These are phyloP conservation scores for Phengaris arion DNA, from an alignment of 2,888 invertebrate genomes.

Conservation along the genomic window DNA sequence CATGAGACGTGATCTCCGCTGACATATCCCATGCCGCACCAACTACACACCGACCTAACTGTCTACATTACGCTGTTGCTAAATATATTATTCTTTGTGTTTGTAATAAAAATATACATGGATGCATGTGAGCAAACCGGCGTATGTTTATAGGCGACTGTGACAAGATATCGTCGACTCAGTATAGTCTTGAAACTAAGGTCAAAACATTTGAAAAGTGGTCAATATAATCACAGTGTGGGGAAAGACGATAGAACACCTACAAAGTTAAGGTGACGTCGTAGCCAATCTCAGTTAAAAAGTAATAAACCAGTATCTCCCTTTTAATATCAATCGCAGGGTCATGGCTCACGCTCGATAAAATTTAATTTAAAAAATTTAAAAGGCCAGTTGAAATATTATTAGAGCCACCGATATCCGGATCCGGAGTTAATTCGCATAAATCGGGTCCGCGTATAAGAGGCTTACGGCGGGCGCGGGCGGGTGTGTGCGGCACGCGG, in stretches of 20 bases:
- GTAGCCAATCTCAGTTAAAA: background rate
- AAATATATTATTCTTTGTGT: background rate
- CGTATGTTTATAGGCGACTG: too few species aligned
- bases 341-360: background rate
- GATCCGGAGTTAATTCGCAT: constrained; percentile 23
- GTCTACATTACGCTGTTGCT: background rate
- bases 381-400: constrained; percentile 1
- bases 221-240: background rate
- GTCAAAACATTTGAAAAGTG: background rate
- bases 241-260: background rate
- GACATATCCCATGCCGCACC: constrained; percentile 6
- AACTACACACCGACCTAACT: background rate
- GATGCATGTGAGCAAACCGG: background rate
- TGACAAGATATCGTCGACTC: too few species aligned
- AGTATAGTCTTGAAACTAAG: too few species aligned
- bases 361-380: constrained; percentile 1
- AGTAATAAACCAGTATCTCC: background rate
- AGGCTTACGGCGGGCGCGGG: constrained; percentile 31
- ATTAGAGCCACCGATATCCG: constrained; percentile 2
- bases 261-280: background rate
- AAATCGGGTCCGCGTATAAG: constrained; percentile 29
- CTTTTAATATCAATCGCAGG: background rate
- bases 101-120: background rate
- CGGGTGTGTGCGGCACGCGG: constrained; percentile 16
- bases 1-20: constrained; percentile 24